Conservation (phyloP, 1,140 invertebrate species). For the Heliothis subflexa region DNA sequence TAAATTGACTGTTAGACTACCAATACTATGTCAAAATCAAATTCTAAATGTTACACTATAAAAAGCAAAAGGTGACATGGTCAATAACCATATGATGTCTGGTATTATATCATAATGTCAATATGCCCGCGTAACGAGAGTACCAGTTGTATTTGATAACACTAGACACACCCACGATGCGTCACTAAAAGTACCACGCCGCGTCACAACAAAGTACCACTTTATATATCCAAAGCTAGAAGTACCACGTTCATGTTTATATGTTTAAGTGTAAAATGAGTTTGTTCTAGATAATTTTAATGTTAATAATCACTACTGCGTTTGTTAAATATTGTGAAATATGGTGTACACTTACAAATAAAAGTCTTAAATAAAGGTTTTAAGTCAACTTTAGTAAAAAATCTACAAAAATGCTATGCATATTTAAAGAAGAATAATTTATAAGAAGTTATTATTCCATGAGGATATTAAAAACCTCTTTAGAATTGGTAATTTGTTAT, state of each 20-base stretch:
- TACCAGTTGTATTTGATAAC: slow-evolving; percentile 28
- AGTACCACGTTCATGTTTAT: slow-evolving; percentile 6
- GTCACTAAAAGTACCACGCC: slow-evolving; percentile 38
- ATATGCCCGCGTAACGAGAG: background rate
- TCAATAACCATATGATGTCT: slow-evolving; percentile 20
- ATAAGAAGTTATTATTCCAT: background rate
- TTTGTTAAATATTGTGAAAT: background rate
- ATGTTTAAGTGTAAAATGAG: background rate
- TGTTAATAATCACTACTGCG: no score
- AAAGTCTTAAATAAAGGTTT: background rate
- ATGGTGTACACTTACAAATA: background rate
- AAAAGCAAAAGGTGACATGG: background rate
- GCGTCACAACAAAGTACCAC: slow-evolving; percentile 35
- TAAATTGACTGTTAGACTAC: no score
- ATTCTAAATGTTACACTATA: background rate
- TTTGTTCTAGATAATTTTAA: background rate
- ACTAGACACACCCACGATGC: slow-evolving; percentile 36
- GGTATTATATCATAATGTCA: slow-evolving; percentile 29
- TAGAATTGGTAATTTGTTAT: no score
- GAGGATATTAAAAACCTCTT: background rate
- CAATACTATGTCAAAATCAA: no score
- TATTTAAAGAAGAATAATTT: no score
- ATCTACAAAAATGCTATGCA: background rate
- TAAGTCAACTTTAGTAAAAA: background rate
- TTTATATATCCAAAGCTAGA: slow-evolving; percentile 9